Conservation (phyloP, 23 tunicate genomes). For the Clavelina lepadiformis region DNA sequence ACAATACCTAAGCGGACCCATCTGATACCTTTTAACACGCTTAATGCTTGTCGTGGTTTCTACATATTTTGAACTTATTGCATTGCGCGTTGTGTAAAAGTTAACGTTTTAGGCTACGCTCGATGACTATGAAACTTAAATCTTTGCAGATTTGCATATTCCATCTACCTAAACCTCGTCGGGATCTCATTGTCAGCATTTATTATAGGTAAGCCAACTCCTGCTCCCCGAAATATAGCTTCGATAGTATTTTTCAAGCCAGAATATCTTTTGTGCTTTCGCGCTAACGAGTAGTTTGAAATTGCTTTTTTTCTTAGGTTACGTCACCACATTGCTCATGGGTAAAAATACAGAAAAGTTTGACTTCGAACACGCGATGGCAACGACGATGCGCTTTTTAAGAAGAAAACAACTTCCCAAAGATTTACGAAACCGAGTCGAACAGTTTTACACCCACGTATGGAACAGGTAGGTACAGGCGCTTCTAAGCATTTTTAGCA, state of each 20-base stretch:
- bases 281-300: too few relatives aligned
- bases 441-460: conserved; percentile 52
- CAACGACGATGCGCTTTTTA: conserved; percentile 39
- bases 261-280: neutral
- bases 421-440: conserved; percentile 51
- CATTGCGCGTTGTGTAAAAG: too few relatives aligned
- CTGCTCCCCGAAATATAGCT: neutral
- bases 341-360: conserved; percentile 29
- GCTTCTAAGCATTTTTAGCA: too few relatives aligned
- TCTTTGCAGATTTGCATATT: conserved; percentile 53
- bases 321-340: conserved; percentile 35
- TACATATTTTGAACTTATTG: too few relatives aligned
- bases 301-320: too few relatives aligned
- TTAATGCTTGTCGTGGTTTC: too few relatives aligned
- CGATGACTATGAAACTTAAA: too few relatives aligned
- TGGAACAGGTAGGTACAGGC: conserved; percentile 55
- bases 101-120: too few relatives aligned
- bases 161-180: conserved; percentile 48
- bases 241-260: neutral
- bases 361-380: conserved; percentile 53
- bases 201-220: conserved; percentile 50
- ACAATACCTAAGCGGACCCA: too few relatives aligned
- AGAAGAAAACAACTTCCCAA: conserved; percentile 49
- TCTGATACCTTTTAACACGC: too few relatives aligned
- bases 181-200: conserved; percentile 36